Evolutionary conservation across 2,888 invertebrate genomes (phyloP), one percentile per base, ranked within the genome.

Genomic region (Oxyscelio sp.): DNA sequence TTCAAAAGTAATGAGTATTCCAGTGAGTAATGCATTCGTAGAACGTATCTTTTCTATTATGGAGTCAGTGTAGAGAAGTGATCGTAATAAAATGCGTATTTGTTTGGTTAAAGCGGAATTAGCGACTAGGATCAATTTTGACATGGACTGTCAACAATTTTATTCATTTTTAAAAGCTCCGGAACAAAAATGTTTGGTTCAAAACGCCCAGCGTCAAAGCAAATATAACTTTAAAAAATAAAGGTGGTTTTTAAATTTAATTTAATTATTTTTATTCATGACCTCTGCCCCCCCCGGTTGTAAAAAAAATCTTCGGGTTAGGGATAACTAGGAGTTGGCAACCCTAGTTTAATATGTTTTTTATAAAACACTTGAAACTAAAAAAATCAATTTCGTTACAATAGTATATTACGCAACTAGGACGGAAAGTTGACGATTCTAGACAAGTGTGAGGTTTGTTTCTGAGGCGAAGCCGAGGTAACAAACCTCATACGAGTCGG

Each of bases 1-100:
- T 21, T 38, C 31, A 13, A n/a, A 17, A 21, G 22, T 56, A 13
- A 43, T 70, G 38, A 34, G 24, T n/a, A 70, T 70, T 56, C 68
- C 68, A n/a, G 43, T 56, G 27, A 70, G 56, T 34, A 66, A 66
- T 24, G 66, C 66, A 34, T 66, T 50, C 22, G 50, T 66, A 38
- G 66, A 66, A 21, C 66, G 66, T 2, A 38, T 66, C 40, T 66
- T 66, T 54, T 66, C 66, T 0, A 54, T 66, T 15, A 66, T 66
- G 40, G 24, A 27, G 34, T 38, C 38, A 22, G 52, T 66, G 52
- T 65, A 50, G 65, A 65, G 24, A 34, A 52, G 52, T 54, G 17
- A 50, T n/a, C 27, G 38, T 38, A 66, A 54, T 22, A 52, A 54
- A 66, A 66, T 66, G 22, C 21, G 40, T 15, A 9, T 22, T 24